Evolutionary conservation across 2,113 vertebrate species (phyloP).

Genomic region (Chrysochloris asiatica): DNA sequence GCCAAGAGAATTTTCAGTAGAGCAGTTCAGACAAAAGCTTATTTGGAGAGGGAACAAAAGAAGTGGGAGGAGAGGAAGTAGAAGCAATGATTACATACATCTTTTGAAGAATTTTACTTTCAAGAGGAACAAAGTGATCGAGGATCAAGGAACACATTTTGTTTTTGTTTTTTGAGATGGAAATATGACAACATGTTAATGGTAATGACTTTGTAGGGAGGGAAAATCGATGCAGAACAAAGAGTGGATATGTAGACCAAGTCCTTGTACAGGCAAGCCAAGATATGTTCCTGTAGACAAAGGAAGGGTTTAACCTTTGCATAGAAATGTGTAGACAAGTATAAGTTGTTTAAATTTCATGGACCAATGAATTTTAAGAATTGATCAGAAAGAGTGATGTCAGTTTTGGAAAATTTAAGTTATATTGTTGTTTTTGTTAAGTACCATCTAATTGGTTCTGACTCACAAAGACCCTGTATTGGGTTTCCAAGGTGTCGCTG

Average conservation of each 20-base stretch:
- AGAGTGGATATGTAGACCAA: not conserved
- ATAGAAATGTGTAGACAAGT: not conserved
- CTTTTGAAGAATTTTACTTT: conserved; percentile 41
- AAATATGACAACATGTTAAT: not conserved
- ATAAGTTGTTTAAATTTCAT: conserved; percentile 8
- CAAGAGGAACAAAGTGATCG: not conserved
- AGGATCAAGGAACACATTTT: not conserved
- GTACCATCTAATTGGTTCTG: no score
- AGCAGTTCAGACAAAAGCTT: not conserved
- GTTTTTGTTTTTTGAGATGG: not conserved
- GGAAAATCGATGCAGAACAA: not conserved
- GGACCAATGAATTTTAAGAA: not conserved
- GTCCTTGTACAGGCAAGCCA: not conserved
- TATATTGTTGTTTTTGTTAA: no score
- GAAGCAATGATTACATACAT: not conserved
- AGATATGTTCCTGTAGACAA: not conserved
- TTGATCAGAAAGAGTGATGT: not conserved
- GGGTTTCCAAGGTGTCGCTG: no score
- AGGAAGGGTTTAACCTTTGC: not conserved
- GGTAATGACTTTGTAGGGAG: not conserved
- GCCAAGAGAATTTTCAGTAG: not conserved
- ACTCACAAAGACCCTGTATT: no score
- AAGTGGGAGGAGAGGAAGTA: not conserved
- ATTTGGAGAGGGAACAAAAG: conserved; percentile 16
- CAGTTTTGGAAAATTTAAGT: conserved; percentile 13